Evolutionary conservation across 2,113 vertebrate species (phyloP), one percentile per base, ranked within the genome.

Genomic region (Fukomys damarensis): DNA sequence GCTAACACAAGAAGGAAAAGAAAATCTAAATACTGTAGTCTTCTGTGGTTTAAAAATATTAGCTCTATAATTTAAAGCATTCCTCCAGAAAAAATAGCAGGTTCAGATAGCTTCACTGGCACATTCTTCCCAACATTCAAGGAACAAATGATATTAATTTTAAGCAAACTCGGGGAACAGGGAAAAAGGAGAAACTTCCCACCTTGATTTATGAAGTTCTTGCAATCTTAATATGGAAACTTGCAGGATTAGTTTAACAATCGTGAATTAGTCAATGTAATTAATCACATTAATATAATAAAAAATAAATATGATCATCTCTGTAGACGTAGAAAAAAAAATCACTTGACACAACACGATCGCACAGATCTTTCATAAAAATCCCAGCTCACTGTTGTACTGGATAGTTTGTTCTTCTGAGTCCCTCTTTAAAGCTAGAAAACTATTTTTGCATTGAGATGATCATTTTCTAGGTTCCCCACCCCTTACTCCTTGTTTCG

Each of bases 21-120:
- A 96, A 97, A 95, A 30, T 89, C 24, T 97, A 96, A 93, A 46
- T n/a, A 32, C 28, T 77, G 6, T 77, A 70, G 70, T 12, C 38
- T 19, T 91, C 58, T 68, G 7, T 77, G 8, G 16, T 65, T 89
- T 6, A 83, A 83, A 92, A 19, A 86, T 66, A 77, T 14, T 28
- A 43, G 87, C 46, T 94, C 65, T 83, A 6, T 93, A 28, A 93
- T 65, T 63, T 52, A 80, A 88, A 38, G 58, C 17, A 86, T 90
- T 80, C 24, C 46, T 52, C 52, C 22, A 77, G 32, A 35, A 54
- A 93, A 92, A 80, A 85, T 46, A 13, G 24, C 86, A 91, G 28
- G 19, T 24, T 84, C 35, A 54, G 38, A 61, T 65, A 49, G 12
- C 11, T 80, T 49, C 41, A 4, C 32, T 85, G 20, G 19, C 38